phyloP scores from a whole-genome alignment of 2,113 vertebrate genomes.

The Hippocampus zosterae region DNA sequence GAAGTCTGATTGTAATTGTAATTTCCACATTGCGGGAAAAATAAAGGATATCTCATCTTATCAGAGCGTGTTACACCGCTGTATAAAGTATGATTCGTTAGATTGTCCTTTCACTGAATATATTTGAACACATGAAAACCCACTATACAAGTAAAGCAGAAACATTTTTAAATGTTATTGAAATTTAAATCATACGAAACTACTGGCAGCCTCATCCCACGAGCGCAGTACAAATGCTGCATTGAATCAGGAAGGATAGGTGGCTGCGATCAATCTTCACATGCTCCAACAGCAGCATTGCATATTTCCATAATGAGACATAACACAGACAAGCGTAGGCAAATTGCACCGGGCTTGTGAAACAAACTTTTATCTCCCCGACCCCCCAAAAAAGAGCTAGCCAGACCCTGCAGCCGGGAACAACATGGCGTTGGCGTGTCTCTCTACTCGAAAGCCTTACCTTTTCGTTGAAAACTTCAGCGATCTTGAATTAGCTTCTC shows the following conservation, averaged over 20 bases:
- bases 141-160: too few species aligned
- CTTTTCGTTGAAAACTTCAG: conserved; percentile 41
- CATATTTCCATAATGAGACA: too few species aligned
- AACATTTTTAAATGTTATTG: too few species aligned
- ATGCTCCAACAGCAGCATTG: too few species aligned
- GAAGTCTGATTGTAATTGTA: too few species aligned
- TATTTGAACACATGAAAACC: too few species aligned
- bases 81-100: too few species aligned
- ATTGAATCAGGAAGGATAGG: background rate
- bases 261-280: background rate
- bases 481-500: conserved; percentile 1
- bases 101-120: too few species aligned
- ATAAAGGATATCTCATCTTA: too few species aligned
- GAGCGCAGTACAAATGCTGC: background rate
- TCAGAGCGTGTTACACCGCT: too few species aligned
- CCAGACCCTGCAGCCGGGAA: conserved; percentile 6
- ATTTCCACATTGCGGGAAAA: too few species aligned
- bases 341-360: background rate
- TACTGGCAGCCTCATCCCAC: background rate
- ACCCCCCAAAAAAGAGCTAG: too few species aligned
- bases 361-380: background rate
- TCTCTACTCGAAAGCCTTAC: conserved; percentile 42
- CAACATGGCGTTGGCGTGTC: conserved; percentile 53
- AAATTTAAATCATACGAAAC: background rate
- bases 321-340: background rate